These are phyloP conservation scores for Malthinus flaveolus DNA, from an alignment of 2,888 invertebrate species.

Conservation along the genomic window DNA sequence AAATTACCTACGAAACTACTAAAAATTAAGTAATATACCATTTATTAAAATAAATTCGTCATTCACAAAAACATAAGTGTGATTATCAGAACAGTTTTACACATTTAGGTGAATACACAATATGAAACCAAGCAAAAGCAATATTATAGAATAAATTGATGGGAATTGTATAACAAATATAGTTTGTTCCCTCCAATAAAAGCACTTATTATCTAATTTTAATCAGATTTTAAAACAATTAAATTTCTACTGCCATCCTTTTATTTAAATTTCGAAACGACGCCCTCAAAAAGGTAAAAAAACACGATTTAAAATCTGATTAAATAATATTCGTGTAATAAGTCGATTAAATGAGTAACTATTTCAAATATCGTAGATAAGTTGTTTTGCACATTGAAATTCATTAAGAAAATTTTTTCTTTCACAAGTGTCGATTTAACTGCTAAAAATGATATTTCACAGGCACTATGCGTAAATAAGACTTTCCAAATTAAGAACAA, in stretches of 20 bases:
- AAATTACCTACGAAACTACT: too few species aligned
- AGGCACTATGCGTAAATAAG: too few species aligned
- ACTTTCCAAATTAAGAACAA: too few species aligned
- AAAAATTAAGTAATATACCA: conserved; percentile 25
- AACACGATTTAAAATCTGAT: not conserved
- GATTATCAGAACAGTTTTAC: conserved; percentile 30
- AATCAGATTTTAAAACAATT: not conserved
- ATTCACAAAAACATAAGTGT: conserved; percentile 39
- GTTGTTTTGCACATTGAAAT: too few species aligned
- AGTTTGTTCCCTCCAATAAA: conserved; percentile 15
- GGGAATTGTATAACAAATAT: conserved; percentile 12
- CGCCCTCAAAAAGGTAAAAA: not conserved
- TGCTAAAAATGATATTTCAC: too few species aligned
- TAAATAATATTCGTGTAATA: too few species aligned
- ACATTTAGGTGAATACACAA: conserved; percentile 22
- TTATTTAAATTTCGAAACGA: not conserved
- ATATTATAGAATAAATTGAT: conserved; percentile 10
- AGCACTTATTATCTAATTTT: conserved; percentile 17
- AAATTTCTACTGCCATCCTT: not conserved
- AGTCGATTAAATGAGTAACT: too few species aligned
- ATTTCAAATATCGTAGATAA: too few species aligned
- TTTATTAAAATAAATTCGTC: conserved; percentile 40
- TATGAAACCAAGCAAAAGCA: conserved; percentile 25
- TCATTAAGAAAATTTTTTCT: too few species aligned
- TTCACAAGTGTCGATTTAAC: too few species aligned